phyloP scores from a whole-genome alignment of 37 sponge, comb jelly and placozoan species.

The Haliclona indistincta region DNA sequence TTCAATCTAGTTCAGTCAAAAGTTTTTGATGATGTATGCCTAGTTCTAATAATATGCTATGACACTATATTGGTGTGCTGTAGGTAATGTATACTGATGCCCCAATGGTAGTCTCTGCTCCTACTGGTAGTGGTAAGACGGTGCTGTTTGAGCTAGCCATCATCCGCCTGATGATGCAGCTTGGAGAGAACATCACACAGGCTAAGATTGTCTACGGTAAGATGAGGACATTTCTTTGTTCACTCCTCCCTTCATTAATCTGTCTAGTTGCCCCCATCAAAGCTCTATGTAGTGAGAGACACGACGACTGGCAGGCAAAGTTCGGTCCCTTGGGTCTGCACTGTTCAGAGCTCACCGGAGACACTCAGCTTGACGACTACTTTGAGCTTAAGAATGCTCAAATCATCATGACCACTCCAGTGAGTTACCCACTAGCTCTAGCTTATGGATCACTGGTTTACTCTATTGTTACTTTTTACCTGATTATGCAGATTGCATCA shows the following conservation, averaged over 20 bases:
- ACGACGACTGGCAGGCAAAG: conserved; percentile 86
- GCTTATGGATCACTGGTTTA: no score
- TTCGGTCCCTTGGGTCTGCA: conserved; percentile 81
- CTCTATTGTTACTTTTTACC: no score
- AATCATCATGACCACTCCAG: conserved; percentile 97
- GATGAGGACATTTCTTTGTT: background rate
- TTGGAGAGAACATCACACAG: conserved; percentile 16
- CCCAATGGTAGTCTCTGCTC: conserved; percentile 85
- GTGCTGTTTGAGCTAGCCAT: conserved; percentile 97
- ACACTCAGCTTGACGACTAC: conserved; percentile 94
- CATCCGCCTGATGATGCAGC: conserved; percentile 78
- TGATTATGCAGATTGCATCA: no score
- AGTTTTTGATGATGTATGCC: conserved; percentile 91
- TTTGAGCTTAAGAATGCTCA: conserved; percentile 84
- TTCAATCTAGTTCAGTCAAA: conserved; percentile 97
- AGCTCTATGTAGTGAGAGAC: conserved; percentile 93
- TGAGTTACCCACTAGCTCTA: no score
- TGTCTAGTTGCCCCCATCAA: conserved; percentile 95
- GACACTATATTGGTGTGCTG: no score
- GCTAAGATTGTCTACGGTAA: conserved; percentile 86
- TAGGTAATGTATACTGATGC: conserved; percentile 90
- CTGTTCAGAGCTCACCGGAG: conserved; percentile 96
- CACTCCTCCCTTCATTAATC: background rate
- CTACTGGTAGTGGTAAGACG: conserved; percentile 99
- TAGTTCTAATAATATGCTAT: background rate